A percentile compares a stretch with the other conserved stretches of the same genome.
phyloP scores from a whole-genome alignment of 2,113 vertebrate species.

The Sclerurus mexicanus region DNA sequence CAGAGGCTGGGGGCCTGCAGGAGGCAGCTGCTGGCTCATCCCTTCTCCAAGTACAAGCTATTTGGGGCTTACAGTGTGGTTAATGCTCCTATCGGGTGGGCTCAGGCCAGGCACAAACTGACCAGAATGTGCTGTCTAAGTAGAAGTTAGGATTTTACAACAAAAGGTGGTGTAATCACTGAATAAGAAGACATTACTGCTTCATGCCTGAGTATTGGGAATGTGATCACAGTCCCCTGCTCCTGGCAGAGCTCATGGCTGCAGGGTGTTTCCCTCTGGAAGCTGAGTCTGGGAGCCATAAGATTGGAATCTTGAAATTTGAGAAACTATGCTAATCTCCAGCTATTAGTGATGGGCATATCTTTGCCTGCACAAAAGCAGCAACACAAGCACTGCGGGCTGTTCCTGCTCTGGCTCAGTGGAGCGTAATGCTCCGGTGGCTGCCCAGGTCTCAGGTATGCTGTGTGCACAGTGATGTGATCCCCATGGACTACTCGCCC shows the following conservation, averaged over 20 bases:
- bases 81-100: accelerated
- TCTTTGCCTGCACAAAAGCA: background rate
- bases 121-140: background rate
- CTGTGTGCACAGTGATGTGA: background rate
- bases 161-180: background rate
- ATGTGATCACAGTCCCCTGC: background rate
- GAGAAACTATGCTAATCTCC: background rate
- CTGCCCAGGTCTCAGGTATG: background rate
- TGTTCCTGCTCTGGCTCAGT: background rate
- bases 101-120: background rate
- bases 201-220: background rate
- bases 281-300: background rate
- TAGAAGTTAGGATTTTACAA: background rate
- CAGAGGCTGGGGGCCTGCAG: background rate
- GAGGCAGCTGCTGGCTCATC: background rate
- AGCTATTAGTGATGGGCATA: background rate
- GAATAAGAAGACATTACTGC: background rate
- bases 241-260: background rate
- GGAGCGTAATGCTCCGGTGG: accelerated
- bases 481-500: background rate
- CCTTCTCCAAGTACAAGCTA: background rate
- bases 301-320: background rate
- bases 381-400: background rate
- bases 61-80: background rate
- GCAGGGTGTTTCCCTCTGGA: background rate